Evolutionary conservation across 1,140 invertebrate species (phyloP).

Genomic region (Pseudachorutes palmiensis): DNA sequence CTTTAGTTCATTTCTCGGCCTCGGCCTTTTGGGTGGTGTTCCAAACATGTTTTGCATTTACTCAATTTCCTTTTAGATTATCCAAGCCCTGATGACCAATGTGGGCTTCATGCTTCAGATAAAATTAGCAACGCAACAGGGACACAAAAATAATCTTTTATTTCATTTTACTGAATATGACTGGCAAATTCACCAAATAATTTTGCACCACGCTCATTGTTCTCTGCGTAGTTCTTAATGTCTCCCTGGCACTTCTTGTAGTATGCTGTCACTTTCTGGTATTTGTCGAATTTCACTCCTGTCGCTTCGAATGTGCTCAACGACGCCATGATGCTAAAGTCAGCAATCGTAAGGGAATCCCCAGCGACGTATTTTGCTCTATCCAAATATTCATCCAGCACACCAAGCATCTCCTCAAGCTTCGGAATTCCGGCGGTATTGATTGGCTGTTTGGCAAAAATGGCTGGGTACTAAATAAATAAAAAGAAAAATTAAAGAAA

Average conservation of each 20-base stretch:
- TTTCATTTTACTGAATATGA: too few relatives aligned
- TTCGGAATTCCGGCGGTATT: conserved; percentile 32
- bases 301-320: conserved; percentile 46
- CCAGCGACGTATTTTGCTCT: conserved; percentile 39
- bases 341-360: conserved; percentile 57
- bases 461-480: neutral
- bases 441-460: neutral
- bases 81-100: too few relatives aligned
- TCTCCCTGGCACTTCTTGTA: conserved; percentile 55
- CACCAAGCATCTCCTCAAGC: conserved; percentile 38
- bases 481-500: neutral
- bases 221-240: conserved; percentile 61
- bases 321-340: conserved; percentile 34
- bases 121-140: too few relatives aligned
- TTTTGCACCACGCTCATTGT: conserved; percentile 49
- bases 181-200: conserved; percentile 44
- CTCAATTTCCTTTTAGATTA: too few relatives aligned
- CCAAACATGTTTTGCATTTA: too few relatives aligned
- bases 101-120: too few relatives aligned
- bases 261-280: conserved; percentile 57
- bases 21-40: too few relatives aligned
- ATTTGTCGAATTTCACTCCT: conserved; percentile 54
- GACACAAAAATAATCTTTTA: too few relatives aligned
- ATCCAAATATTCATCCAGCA: conserved; percentile 38
- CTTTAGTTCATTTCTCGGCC: too few relatives aligned